Conservation (phyloP, 2,888 invertebrate species). For the Leucophenga maculata region DNA sequence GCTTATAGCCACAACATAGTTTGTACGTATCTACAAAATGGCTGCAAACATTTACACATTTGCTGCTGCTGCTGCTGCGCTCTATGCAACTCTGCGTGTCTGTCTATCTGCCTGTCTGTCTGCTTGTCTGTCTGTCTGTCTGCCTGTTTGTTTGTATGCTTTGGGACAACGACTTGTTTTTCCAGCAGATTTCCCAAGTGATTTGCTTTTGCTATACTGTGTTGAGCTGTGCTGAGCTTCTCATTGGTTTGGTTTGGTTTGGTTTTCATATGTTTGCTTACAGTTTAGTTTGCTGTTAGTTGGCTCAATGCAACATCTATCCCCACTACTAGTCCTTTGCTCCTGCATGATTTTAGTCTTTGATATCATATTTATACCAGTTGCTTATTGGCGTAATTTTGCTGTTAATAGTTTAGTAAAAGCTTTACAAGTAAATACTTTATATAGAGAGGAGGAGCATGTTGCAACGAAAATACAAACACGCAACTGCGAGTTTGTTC, state of each 20-base stretch:
- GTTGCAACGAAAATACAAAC: too few relatives aligned
- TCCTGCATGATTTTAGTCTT: too few relatives aligned
- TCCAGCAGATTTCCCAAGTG: slow-evolving; percentile 58
- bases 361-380: too few relatives aligned
- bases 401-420: too few relatives aligned
- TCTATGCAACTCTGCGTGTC: background rate
- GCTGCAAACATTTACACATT: slow-evolving; percentile 43
- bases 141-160: slow-evolving; percentile 41
- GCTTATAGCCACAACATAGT: slow-evolving; percentile 55
- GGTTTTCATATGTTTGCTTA: background rate
- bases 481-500: too few relatives aligned
- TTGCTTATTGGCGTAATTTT: too few relatives aligned
- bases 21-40: slow-evolving; percentile 35
- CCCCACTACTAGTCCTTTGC: too few relatives aligned
- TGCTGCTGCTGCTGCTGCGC: slow-evolving; percentile 51
- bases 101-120: slow-evolving; percentile 43
- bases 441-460: too few relatives aligned
- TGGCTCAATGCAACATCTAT: too few relatives aligned
- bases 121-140: slow-evolving; percentile 42
- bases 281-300: background rate
- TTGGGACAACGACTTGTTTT: slow-evolving; percentile 21
- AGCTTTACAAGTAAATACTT: too few relatives aligned
- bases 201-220: slow-evolving; percentile 30
- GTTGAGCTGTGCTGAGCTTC: background rate
- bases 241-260: slow-evolving; percentile 2